Evolutionary conservation across 2,113 vertebrate genomes (phyloP).

Genomic region (Eonycteris spelaea): DNA sequence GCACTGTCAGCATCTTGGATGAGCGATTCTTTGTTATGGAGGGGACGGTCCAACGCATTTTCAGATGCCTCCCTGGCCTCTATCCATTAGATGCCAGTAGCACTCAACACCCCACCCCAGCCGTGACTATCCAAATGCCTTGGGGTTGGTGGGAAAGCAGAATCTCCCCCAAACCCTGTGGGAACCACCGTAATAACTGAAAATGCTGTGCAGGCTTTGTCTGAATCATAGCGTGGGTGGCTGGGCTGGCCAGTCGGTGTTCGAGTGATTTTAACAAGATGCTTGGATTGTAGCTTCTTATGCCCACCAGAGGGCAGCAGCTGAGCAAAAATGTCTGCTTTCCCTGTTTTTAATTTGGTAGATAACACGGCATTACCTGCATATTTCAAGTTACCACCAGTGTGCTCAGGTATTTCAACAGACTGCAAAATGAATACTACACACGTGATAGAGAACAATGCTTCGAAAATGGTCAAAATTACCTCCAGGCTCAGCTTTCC

Average conservation of each 20-base stretch:
- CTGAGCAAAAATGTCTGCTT: conserved; percentile 16
- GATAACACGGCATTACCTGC: not conserved
- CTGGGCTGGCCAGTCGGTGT: too few species aligned
- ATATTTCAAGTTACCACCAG: not conserved
- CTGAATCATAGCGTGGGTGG: not conserved
- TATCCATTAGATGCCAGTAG: not conserved
- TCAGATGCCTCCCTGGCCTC: not conserved
- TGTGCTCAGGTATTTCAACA: conserved; percentile 39
- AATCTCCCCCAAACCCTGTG: not conserved
- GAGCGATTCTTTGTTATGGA: not conserved
- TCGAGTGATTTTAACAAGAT: not conserved
- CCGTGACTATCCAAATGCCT: not conserved
- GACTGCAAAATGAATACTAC: conserved; percentile 15
- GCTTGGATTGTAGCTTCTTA: not conserved
- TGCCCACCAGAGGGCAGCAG: conserved; percentile 78
- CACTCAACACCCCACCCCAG: not conserved
- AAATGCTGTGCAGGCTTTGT: not conserved
- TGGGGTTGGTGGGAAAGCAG: not conserved
- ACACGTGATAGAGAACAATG: not conserved
- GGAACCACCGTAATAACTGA: not conserved
- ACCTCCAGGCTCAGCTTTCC: conserved; percentile 53
- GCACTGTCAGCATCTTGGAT: not conserved
- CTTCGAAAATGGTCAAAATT: conserved; percentile 52
- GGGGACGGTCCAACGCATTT: not conserved
- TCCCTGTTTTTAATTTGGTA: not conserved